phyloP scores from a whole-genome alignment of 1,140 invertebrate genomes.

The Diorhabda sublineata region DNA sequence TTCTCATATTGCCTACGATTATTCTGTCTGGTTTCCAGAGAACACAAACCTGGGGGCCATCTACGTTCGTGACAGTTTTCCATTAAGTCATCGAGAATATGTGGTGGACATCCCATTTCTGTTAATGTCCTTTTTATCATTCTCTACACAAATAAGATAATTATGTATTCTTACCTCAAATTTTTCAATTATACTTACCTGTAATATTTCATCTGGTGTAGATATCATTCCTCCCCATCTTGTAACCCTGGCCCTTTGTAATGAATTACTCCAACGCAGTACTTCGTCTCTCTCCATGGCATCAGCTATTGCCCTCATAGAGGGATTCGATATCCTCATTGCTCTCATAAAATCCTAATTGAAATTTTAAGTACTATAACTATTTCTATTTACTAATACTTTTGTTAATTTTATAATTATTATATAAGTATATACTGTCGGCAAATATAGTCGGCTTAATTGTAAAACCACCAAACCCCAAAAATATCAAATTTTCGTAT shows the following conservation, averaged over 20 bases:
- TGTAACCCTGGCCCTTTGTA: slow-evolving; percentile 82
- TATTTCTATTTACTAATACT: neutral
- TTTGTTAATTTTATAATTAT: no score
- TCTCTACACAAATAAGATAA: slow-evolving; percentile 56
- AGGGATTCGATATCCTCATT: slow-evolving; percentile 83
- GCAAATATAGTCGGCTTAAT: neutral
- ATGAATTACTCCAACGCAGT: slow-evolving; percentile 81
- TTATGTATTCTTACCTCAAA: no score
- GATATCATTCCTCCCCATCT: slow-evolving; percentile 97
- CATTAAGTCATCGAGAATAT: slow-evolving; percentile 92
- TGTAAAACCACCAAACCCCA: neutral
- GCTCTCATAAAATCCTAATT: slow-evolving; percentile 83
- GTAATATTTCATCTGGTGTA: slow-evolving; percentile 88
- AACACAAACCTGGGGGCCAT: slow-evolving; percentile 89
- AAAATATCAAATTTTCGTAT: neutral
- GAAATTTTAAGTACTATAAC: slow-evolving; percentile 8
- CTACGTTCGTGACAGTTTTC: slow-evolving; percentile 93
- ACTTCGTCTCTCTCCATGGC: slow-evolving; percentile 92
- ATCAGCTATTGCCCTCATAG: slow-evolving; percentile 82
- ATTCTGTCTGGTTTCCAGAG: slow-evolving; percentile 88
- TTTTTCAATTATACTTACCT: slow-evolving; percentile 54
- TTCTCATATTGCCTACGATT: slow-evolving; percentile 90
- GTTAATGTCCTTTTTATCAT: slow-evolving; percentile 89
- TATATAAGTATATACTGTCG: no score
- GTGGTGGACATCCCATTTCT: slow-evolving; percentile 86